These are phyloP conservation scores for Trichonephila clavata DNA, from an alignment of 1,140 invertebrate genomes.

Conservation along the genomic window DNA sequence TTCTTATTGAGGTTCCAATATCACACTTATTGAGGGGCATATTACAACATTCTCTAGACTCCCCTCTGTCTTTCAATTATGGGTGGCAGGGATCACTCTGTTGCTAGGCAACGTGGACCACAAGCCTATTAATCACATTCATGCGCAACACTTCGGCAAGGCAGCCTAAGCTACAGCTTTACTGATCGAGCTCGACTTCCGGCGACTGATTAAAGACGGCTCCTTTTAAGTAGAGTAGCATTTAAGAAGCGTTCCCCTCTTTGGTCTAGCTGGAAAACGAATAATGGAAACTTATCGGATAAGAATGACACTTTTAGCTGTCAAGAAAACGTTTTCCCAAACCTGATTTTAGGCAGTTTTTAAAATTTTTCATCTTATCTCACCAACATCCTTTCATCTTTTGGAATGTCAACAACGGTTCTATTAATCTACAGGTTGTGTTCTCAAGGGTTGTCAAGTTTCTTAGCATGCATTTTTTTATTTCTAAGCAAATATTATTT, in stretches of 20 bases:
- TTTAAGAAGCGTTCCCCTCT: background rate
- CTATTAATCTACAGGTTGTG: too few species aligned
- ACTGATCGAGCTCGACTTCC: slow-evolving; percentile 42
- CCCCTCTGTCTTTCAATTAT: slow-evolving; percentile 62
- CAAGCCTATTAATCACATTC: slow-evolving; percentile 62
- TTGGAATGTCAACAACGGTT: too few species aligned
- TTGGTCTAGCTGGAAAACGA: too few species aligned
- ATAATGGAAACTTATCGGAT: background rate
- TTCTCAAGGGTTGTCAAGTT: too few species aligned
- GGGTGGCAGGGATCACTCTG: slow-evolving; percentile 63
- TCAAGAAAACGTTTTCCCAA: background rate
- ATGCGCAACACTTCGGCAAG: slow-evolving; percentile 48
- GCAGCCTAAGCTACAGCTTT: slow-evolving; percentile 55
- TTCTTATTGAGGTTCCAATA: slow-evolving; percentile 42
- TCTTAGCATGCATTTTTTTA: too few species aligned
- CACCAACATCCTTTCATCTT: too few species aligned
- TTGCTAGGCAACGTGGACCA: slow-evolving; percentile 57
- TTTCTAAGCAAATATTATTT: too few species aligned
- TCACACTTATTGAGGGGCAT: slow-evolving; percentile 51
- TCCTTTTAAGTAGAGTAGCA: background rate
- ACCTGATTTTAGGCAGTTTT: background rate
- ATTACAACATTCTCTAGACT: slow-evolving; percentile 33
- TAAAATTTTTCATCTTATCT: too few species aligned
- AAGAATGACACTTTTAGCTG: background rate
- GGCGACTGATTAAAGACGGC: slow-evolving; percentile 29